Percentiles rank a stretch among this genome's conserved stretches.
phyloP scores from a whole-genome alignment of 2,113 vertebrate species.

The Pluvianellus socialis region DNA sequence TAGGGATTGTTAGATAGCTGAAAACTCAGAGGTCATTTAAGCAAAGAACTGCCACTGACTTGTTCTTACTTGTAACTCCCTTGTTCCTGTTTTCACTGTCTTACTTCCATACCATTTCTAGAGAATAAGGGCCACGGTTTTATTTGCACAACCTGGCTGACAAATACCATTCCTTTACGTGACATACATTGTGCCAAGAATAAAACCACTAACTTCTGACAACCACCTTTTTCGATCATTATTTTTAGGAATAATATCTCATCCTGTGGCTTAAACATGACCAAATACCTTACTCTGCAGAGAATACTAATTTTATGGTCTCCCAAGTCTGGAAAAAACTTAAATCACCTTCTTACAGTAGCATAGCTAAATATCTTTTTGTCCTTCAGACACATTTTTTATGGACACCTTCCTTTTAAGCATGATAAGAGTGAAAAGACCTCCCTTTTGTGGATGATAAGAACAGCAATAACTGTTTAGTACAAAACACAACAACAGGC shows the following conservation, averaged over 20 bases:
- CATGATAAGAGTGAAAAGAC: no score
- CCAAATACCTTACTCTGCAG: not conserved
- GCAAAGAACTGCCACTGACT: not conserved
- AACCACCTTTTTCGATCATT: not conserved
- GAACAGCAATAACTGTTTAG: not conserved
- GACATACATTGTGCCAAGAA: not conserved
- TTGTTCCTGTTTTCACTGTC: not conserved
- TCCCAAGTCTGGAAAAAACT: not conserved
- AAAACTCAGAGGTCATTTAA: not conserved
- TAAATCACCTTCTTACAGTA: not conserved
- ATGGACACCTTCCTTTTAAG: not conserved
- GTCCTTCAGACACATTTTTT: not conserved
- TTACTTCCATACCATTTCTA: not conserved
- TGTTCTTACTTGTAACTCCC: not conserved
- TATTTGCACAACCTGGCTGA: not conserved
- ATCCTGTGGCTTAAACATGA: not conserved
- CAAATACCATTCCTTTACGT: not conserved
- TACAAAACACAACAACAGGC: not conserved
- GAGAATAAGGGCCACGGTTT: not conserved
- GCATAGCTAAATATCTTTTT: not conserved
- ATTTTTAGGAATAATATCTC: not conserved
- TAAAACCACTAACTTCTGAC: not conserved
- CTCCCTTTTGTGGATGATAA: not conserved
- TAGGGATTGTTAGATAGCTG: not conserved
- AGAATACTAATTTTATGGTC: not conserved